Evolutionary conservation across 2,888 invertebrate species (phyloP).

Genomic region (Dolichomitus sp.): DNA sequence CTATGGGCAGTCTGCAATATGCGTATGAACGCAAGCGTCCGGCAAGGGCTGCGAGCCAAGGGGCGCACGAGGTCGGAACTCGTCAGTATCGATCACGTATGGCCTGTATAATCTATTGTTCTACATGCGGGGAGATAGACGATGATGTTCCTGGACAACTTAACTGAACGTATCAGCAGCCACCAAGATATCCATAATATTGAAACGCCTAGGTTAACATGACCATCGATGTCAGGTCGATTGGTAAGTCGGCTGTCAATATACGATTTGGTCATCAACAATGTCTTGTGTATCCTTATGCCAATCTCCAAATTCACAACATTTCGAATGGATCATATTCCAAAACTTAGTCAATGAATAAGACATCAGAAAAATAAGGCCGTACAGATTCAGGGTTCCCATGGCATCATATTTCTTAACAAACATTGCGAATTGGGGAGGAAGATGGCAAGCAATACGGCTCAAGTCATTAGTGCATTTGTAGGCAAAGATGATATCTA

Average conservation of each 20-base stretch:
- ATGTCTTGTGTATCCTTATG: not conserved
- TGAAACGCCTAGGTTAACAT: not conserved
- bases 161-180: not conserved
- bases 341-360: constrained; percentile 5
- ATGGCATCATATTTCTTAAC: not conserved
- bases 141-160: constrained; percentile 24
- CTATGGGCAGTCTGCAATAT: constrained; percentile 20
- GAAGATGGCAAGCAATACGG: constrained; percentile 37
- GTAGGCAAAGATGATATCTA: constrained; percentile 44
- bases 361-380: not conserved
- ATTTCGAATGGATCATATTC: not conserved
- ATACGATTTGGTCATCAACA: not conserved
- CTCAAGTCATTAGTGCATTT: constrained; percentile 37
- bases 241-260: not conserved
- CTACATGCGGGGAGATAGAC: constrained; percentile 4
- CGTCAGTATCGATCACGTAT: constrained; percentile 58
- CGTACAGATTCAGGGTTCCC: not conserved
- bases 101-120: constrained; percentile 60
- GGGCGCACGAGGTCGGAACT: constrained; percentile 57
- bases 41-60: constrained; percentile 27
- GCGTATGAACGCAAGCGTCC: constrained; percentile 24
- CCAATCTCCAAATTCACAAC: not conserved
- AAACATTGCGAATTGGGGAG: constrained; percentile 7
- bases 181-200: not conserved
- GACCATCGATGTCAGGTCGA: not conserved